A percentile compares a stretch with the other conserved stretches of the same genome.
phyloP scores from a whole-genome alignment of 2,888 invertebrate genomes.

The Xestia c-nigrum region DNA sequence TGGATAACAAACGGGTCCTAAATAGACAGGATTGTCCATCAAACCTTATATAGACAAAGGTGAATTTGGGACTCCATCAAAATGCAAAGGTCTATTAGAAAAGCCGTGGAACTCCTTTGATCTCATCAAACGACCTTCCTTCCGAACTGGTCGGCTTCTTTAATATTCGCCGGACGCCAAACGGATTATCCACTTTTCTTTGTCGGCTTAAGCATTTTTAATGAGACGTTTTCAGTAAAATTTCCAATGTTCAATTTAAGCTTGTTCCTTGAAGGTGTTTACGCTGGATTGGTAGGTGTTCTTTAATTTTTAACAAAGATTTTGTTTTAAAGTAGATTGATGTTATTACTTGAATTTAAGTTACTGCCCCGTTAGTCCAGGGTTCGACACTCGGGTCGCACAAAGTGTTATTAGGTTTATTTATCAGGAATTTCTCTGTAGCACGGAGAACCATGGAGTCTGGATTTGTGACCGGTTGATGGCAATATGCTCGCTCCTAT shows the following conservation, averaged over 20 bases:
- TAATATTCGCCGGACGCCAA: conserved; percentile 85
- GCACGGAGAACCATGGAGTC: too few relatives aligned
- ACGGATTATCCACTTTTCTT: conserved; percentile 88
- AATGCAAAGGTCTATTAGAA: conserved; percentile 86
- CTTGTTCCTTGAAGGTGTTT: conserved; percentile 69
- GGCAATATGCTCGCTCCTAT: too few relatives aligned
- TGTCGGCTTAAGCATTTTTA: conserved; percentile 85
- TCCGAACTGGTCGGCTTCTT: conserved; percentile 81
- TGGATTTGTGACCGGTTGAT: too few relatives aligned
- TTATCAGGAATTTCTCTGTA: too few relatives aligned
- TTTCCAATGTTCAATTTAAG: conserved; percentile 76
- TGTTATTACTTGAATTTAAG: conserved; percentile 23
- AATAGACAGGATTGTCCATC: conserved; percentile 37
- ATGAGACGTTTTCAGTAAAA: conserved; percentile 82
- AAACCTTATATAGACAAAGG: conserved; percentile 51
- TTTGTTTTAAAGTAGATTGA: conserved; percentile 34
- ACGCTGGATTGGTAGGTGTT: conserved; percentile 63
- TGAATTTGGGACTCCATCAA: conserved; percentile 71
- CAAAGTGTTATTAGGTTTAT: too few relatives aligned
- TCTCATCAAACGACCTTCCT: conserved; percentile 83
- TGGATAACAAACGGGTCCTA: neutral
- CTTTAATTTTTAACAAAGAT: conserved; percentile 57
- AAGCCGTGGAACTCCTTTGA: conserved; percentile 83
- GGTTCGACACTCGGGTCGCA: too few relatives aligned
- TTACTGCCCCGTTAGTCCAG: too few relatives aligned